Base-by-base conservation (phyloP, 2,888 invertebrate genomes). In the Malachius bipustulatus region DNA sequence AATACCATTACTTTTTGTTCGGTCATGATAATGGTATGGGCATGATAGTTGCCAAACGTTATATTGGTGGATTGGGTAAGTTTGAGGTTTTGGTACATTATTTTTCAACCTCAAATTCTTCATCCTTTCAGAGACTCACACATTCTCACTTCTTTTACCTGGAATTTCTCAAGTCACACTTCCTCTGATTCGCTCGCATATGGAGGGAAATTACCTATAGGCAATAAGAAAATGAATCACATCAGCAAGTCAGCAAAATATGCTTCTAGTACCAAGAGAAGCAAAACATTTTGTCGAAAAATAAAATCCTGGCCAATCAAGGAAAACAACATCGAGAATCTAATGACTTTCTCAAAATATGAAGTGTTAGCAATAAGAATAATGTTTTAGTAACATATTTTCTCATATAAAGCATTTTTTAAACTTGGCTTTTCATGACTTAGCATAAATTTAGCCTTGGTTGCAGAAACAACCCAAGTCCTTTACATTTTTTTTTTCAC, bases 121-220 rank as follows among this genome's bases (percentile, higher is more conserved):
- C n/a, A n/a, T n/a, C 24, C 24, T 19, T 19, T 19, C 24, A 19
- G 24, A 19, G 24, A 19, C 24, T n/a, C 6, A 19, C 24, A 19
- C 24, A 19, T 19, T 19, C 24, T n/a, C 24, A 19, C 24, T 19
- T n/a, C 24, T 19, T 19, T 19, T 19, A n/a, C 24, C 24, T 19
- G 24, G 24, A 19, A 19, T 19, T 19, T 19, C 24, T 19, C 24
- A n/a, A 19, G 24, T 19, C 24, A 19, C 24, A 19, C 24, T 19
- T 6, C n/a, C 24, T n/a, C n/a, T n/a, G 6, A 19, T 19, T 19
- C 24, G 24, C 24, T 19, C 24, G n/a, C 24, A 8, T 19, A 19
- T 19, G 24, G n/a, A 19, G 24, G 24, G n/a, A 19, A 19, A 19
- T n/a, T 19, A 19, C 24, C 24, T 19, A 19, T 19, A 19, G 24